Evolutionary conservation across 1,140 invertebrate species (phyloP).

Genomic region (Drosophila kanapiae): DNA sequence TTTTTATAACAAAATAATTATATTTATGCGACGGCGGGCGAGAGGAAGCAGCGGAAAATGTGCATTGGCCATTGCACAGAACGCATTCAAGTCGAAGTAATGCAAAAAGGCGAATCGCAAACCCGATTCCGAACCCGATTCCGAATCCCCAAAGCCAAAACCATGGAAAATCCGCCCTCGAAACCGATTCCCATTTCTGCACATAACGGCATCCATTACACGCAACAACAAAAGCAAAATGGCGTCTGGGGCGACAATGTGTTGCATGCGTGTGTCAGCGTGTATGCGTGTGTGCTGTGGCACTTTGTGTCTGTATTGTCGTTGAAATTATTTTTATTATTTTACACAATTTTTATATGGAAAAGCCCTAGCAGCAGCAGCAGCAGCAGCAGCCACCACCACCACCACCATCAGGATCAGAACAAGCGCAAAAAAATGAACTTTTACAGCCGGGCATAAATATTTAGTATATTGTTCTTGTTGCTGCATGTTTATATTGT

Average conservation of each 20-base stretch:
- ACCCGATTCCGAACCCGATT: neutral
- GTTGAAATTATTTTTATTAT: constrained; percentile 79
- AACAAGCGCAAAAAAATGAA: constrained; percentile 58
- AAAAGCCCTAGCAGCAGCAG: constrained; percentile 14
- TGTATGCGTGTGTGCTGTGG: constrained; percentile 11
- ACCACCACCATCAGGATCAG: constrained; percentile 1
- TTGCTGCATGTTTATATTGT: constrained; percentile 51
- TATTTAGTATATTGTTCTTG: constrained; percentile 76
- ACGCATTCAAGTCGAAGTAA: constrained; percentile 70
- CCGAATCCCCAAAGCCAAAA: constrained; percentile 4
- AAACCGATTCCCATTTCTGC: constrained; percentile 27
- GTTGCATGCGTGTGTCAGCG: constrained; percentile 25
- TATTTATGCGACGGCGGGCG: constrained; percentile 63
- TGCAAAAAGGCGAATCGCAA: constrained; percentile 54
- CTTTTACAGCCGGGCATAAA: constrained; percentile 56
- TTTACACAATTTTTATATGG: constrained; percentile 79
- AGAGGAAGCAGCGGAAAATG: neutral
- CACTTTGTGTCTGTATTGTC: constrained; percentile 41
- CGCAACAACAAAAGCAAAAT: constrained; percentile 73
- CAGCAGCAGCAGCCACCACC: constrained; percentile 1
- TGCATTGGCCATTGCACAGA: constrained; percentile 50
- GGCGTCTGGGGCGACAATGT: constrained; percentile 67
- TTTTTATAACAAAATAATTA: constrained; percentile 82
- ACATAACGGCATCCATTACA: constrained; percentile 78
- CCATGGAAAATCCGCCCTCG: constrained; percentile 14